Percentiles rank a stretch among this genome's conserved stretches.
phyloP scores from a whole-genome alignment of 1,140 invertebrate genomes.

The Zaprionus lachaisei region DNA sequence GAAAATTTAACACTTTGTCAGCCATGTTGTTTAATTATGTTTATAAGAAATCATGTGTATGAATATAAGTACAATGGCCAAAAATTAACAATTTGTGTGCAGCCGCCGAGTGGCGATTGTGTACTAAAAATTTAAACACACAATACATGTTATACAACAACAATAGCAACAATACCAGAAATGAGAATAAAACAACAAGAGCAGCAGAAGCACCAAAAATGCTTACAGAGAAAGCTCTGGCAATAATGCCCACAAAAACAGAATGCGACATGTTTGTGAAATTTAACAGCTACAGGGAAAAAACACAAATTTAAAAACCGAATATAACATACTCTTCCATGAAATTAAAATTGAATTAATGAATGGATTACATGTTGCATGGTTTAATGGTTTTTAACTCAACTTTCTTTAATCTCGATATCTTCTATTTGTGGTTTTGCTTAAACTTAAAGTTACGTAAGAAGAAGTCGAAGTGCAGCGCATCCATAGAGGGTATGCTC shows the following conservation, averaged over 20 bases:
- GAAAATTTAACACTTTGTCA: conserved; percentile 31
- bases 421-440: not conserved
- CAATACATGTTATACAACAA: conserved; percentile 14
- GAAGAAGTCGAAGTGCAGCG: not conserved
- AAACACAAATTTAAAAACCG: not conserved
- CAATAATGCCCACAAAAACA: conserved; percentile 45
- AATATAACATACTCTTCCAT: conserved; percentile 10
- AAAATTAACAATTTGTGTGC: conserved; percentile 53
- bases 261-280: conserved; percentile 33
- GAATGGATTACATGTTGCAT: too few relatives aligned
- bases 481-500: conserved; percentile 7
- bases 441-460: too few relatives aligned
- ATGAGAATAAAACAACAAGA: not conserved
- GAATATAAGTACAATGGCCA: conserved; percentile 37
- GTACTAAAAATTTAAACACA: conserved; percentile 55
- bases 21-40: conserved; percentile 61
- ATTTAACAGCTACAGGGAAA: not conserved
- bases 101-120: conserved; percentile 18
- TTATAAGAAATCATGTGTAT: conserved; percentile 44
- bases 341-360: not conserved
- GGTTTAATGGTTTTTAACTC: too few relatives aligned
- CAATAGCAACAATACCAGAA: conserved; percentile 24
- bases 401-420: not conserved
- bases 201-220: conserved; percentile 13
- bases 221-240: conserved; percentile 13